Percentiles rank a stretch among this genome's conserved stretches.
phyloP scores from a whole-genome alignment of 1,140 invertebrate species.

The Drosophila punjabiensis region DNA sequence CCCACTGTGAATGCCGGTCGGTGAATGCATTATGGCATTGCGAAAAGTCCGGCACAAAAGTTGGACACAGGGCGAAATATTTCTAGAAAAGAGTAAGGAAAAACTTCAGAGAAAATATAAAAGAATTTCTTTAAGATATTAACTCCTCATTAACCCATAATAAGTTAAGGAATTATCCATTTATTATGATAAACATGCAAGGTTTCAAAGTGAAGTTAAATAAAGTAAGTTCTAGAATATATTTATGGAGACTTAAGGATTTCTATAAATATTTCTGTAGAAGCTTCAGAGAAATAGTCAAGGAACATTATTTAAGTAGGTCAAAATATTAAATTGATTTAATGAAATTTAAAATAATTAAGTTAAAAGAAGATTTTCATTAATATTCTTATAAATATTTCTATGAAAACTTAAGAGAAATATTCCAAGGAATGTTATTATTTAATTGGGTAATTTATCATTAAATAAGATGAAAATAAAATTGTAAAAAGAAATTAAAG shows the following conservation, averaged over 20 bases:
- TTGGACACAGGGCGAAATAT: conserved; percentile 11
- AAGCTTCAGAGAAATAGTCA: background rate
- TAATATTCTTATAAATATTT: too few relatives aligned
- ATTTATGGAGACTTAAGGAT: background rate
- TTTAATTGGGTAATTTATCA: too few relatives aligned
- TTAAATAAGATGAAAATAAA: too few relatives aligned
- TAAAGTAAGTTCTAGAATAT: background rate
- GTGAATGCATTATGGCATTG: conserved; percentile 66
- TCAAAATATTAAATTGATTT: background rate
- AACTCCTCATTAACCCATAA: too few relatives aligned
- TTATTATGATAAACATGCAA: too few relatives aligned
- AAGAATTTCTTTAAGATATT: background rate
- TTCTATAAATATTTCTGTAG: background rate
- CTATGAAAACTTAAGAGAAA: too few relatives aligned
- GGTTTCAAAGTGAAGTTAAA: too few relatives aligned
- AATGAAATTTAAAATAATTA: too few relatives aligned
- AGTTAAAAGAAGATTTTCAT: background rate
- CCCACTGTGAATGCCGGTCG: conserved; percentile 24
- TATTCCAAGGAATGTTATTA: too few relatives aligned
- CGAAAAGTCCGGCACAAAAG: conserved; percentile 53
- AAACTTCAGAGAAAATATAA: too few relatives aligned
- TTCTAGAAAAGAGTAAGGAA: background rate
- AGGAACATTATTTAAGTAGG: background rate
- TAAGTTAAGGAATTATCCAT: background rate
- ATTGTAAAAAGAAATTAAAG: too few relatives aligned